Evolutionary conservation across 1,140 invertebrate genomes (phyloP), one percentile per base, ranked within the genome.

Genomic region (Drosophila prosaltans): DNA sequence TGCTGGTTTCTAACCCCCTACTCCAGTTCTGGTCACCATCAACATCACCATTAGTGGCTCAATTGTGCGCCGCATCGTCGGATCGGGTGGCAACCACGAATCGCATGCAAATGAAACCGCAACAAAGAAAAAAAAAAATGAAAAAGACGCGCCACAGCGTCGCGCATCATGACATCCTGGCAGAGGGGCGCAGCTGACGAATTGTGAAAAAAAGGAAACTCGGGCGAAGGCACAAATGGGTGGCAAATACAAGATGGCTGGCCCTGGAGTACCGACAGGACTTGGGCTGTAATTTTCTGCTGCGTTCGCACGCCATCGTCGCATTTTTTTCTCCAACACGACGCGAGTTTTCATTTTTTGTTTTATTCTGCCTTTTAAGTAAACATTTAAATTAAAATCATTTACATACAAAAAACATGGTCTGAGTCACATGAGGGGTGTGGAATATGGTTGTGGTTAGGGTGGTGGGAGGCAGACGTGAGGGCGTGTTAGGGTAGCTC

Each of bases 341-440:
- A 7, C 1, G 32, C 11, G 59, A 26, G 41, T 55, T 69, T 70
- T 72, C 32, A 40, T 41, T 64, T 72, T 65, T 59, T 51, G 65
- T 71, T 78, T 63, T 83, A 66, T 65, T 72, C 32, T 36, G 32
- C 32, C 71, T 65, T 89, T 88, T 80, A 69, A 83, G 84, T 73
- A 88, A 88, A 88, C 84, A 88, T 89, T 89, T 88, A 88, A 88
- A 88, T 88, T 89, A 84, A 88, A 88, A 89, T 78, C 81, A 89
- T 89, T 89, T 89, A 81, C 84, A 89, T 89, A 84, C 28, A 32
- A 62, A 61, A 41, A 28, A 63, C 62, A 63, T 40, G 24, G 55
- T 62, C 41, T 54, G 26, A 28, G 16, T 32, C 6, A 16, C 43
- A 26, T 48, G 32, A 48, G 28, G n/a, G 21, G 55, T 40, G 55